Evolutionary conservation across 1,140 invertebrate genomes (phyloP), one percentile per base, ranked within the genome.

Genomic region (Drosophila micromelanica): DNA sequence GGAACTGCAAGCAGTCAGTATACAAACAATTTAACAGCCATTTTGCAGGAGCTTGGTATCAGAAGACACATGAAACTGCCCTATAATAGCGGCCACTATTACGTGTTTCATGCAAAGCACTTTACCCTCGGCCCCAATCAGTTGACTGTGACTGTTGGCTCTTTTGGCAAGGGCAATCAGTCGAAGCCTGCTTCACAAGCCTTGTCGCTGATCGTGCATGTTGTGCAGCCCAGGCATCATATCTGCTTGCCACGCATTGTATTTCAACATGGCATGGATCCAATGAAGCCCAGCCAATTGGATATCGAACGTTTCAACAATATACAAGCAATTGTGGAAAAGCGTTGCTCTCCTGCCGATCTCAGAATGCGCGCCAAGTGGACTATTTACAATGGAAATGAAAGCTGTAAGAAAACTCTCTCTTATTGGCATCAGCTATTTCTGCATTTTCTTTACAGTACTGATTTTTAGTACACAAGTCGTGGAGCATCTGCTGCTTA

Each of bases 241-340:
- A 1, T 5, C 9, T 65, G 63, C 11, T 23, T 73, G 1, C 64
- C 71, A 0, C 5, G 5, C 11, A 8, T 73, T 49, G 12, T 42
- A 2, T 61, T 73, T 37, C 32, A 15, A 11, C 23, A 73, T 0
- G 32, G 71, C 43, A 48, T 55, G 42, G 27, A 55, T 32, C 56
- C 42, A 8, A 15, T 6, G 3, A 20, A 15, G 0, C 64, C 64
- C 17, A 48, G 48, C 0, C 13, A 17, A 2, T 37, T 73, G 6
- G 15, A 69, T 17, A 17, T 68, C 0, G 40, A 49, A 0, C 51
- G 20, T 4, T 73, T 73, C 11, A 35, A 23, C 8, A 73, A 73
- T 17, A 17, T 62, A 15, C 55, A 68, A 15, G 71, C 56, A 23
- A 55, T 61, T 37, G 32, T 73, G 11, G 42, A 69, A 27, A 15